These are phyloP conservation scores for Numenius arquata DNA, from an alignment of 2,113 vertebrate genomes.

Conservation along the genomic window DNA sequence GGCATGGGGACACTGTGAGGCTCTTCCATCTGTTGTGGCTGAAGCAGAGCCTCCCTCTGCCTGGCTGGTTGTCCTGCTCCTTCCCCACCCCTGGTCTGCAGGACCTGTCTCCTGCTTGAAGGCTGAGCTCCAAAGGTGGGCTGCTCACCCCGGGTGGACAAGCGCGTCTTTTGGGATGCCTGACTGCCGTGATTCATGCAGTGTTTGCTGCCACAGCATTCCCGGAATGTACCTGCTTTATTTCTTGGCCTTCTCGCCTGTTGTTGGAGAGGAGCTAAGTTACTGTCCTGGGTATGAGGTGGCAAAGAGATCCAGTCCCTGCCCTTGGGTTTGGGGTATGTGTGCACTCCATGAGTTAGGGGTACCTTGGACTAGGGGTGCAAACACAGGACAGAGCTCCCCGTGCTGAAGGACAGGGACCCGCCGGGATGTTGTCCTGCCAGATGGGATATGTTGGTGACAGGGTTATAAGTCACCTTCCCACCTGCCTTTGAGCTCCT, in stretches of 20 bases:
- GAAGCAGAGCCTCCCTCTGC: not conserved
- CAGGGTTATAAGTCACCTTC: not conserved
- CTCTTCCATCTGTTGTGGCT: not conserved
- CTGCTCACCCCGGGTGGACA: not conserved
- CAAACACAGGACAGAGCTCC: not conserved
- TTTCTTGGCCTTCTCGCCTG: conserved; percentile 13
- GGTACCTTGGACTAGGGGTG: no score
- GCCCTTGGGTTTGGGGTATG: not conserved
- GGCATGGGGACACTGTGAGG: accelerated
- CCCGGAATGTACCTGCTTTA: conserved; percentile 40
- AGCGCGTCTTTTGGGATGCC: accelerated
- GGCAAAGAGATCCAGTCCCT: not conserved
- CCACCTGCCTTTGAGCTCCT: not conserved
- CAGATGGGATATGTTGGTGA: not conserved
- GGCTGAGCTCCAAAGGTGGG: not conserved
- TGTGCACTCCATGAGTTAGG: not conserved
- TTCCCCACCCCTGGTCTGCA: not conserved
- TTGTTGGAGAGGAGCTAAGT: not conserved
- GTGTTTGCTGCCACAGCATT: not conserved
- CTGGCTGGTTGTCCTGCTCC: not conserved
- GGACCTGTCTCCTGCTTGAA: not conserved
- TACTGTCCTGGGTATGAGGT: not conserved
- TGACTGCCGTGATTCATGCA: not conserved
- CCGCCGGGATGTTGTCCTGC: accelerated
- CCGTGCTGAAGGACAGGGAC: not conserved